Base-by-base conservation (phyloP, 1,140 invertebrate genomes). In the Radopholus similis region DNA sequence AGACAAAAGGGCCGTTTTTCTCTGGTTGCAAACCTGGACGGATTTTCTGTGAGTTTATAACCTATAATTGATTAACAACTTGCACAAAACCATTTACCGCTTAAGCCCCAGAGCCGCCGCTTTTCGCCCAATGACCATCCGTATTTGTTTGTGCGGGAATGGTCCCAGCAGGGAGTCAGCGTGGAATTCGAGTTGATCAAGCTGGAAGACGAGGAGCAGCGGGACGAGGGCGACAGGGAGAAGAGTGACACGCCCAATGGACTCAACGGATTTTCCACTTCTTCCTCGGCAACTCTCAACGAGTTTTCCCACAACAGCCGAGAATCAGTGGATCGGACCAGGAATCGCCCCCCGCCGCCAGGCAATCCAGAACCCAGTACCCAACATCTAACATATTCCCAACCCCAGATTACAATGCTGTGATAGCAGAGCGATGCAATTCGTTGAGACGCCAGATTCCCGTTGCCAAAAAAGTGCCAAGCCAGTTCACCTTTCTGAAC, bases 1-100 rank as follows among this genome's bases (percentile, higher is more conserved):
- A 56, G 66, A 28, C 71, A 73, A 58, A 73, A 72, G 42, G 71
- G 71, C n/a, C 51, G 71, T 55, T 73, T 73, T 49, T 44, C 71
- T 34, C 53, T 73, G 28, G 62, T 73, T 15, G 71, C 64, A 11
- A 32, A 40, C 23, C 18, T 66, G 38, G 21, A 62, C 47, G 62
- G 60, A 49, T 38, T 40, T 15, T 42, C 55, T 11, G 64, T 74
- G 60, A 49, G 55, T 34, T 15, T n/a, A 21, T 38, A 6, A 68
- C 53, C 32, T 28, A 37, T 49, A 1, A 44, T 54, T n/a, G n/a
- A n/a, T n/a, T n/a, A 64, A 70, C 4, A 37, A 35, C 15, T n/a
- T 68, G 23, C 30, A 9, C 38, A 26, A 44, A 32, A 30, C n/a
- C 30, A 34, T 23, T 38, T 53, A 67, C 13, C 55, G 47, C 4